Conservation (phyloP, 2,113 vertebrate species). For the Heliornis fulica region DNA sequence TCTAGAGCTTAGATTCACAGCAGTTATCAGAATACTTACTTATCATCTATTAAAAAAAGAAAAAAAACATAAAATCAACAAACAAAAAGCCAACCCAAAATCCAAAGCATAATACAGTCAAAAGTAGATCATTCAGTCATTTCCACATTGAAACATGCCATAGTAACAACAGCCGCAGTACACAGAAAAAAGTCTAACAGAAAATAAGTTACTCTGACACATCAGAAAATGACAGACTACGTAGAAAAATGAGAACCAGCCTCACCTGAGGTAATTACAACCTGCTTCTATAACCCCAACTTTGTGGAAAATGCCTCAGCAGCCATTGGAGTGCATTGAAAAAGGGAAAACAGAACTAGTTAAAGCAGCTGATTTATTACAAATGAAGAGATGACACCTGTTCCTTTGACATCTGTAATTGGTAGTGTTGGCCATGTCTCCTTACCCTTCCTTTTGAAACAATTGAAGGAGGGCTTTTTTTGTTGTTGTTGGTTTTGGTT, state of each 20-base stretch:
- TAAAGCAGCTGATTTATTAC: too few species aligned
- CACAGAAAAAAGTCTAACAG: not conserved
- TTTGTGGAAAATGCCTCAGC: not conserved
- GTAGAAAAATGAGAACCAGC: not conserved
- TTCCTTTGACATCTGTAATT: not conserved
- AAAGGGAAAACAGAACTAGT: not conserved
- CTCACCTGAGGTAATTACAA: not conserved
- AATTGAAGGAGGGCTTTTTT: not conserved
- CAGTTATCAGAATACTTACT: not conserved
- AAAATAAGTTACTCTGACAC: not conserved
- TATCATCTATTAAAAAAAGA: not conserved
- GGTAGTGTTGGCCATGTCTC: not conserved
- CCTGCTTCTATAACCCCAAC: not conserved
- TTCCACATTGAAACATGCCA: not conserved
- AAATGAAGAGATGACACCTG: too few species aligned
- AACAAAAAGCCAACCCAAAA: too few species aligned
- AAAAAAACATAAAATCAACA: too few species aligned
- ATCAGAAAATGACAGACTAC: not conserved
- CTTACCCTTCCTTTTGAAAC: not conserved
- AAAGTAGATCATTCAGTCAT: not conserved
- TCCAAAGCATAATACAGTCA: not conserved
- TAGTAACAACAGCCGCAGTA: not conserved
- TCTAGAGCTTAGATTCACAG: not conserved
- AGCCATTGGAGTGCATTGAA: rapidly evolving
- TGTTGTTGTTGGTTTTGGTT: too few species aligned